These are phyloP conservation scores for Rhagium mordax DNA, from an alignment of 2,888 invertebrate genomes.

Conservation along the genomic window DNA sequence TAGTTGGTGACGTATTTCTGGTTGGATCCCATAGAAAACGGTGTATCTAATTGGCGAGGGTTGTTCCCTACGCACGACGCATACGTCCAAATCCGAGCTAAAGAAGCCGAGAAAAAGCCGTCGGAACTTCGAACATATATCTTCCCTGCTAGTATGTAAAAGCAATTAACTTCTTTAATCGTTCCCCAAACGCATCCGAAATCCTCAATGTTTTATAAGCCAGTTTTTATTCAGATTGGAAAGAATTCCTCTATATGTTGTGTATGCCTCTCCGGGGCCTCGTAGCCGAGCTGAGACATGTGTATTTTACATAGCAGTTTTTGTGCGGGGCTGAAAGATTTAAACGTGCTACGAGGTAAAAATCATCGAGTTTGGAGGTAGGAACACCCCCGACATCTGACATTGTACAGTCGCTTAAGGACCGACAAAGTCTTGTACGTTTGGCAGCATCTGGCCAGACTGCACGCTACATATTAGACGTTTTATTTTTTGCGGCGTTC, in stretches of 20 bases:
- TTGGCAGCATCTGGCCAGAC: slow-evolving; percentile 30
- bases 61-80: too few species aligned
- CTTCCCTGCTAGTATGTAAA: background rate
- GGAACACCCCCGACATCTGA: slow-evolving; percentile 11
- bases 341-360: slow-evolving; percentile 23
- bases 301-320: slow-evolving; percentile 3
- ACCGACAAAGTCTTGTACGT: slow-evolving; percentile 4
- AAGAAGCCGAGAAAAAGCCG: too few species aligned
- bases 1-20: too few species aligned
- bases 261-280: slow-evolving; percentile 12
- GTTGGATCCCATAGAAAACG: too few species aligned
- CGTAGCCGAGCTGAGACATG: background rate
- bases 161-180: background rate
- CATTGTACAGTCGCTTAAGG: slow-evolving; percentile 2
- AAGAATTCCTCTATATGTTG: background rate
- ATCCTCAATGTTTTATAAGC: background rate
- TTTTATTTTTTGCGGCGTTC: slow-evolving; percentile 15
- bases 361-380: background rate
- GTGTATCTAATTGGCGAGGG: too few species aligned
- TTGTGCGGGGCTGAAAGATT: slow-evolving; percentile 13
- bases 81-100: too few species aligned
- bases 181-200: background rate
- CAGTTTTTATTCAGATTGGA: background rate
- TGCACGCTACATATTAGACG: slow-evolving; percentile 16
- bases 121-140: background rate